Conservation (phyloP, 2,113 vertebrate genomes). For the Cebidichthys violaceus region DNA sequence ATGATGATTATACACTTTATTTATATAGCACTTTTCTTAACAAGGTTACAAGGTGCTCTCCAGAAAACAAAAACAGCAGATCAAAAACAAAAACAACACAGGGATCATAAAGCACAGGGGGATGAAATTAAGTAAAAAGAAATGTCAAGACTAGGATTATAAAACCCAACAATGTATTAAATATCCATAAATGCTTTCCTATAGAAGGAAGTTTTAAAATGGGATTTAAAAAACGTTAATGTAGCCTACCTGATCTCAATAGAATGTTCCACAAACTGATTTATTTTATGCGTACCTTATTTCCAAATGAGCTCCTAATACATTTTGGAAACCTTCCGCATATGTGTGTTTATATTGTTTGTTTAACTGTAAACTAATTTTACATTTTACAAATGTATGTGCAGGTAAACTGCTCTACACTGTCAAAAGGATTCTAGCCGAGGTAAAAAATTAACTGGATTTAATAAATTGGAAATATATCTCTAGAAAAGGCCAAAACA, state of each 20-base stretch:
- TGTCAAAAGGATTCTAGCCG: no score
- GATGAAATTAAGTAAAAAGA: background rate
- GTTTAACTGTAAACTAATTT: no score
- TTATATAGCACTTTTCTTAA: conserved; percentile 1
- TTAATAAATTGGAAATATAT: no score
- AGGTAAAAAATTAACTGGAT: no score
- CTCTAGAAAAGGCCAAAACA: no score
- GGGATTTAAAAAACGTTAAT: background rate
- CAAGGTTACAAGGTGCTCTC: background rate
- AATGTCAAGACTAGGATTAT: background rate
- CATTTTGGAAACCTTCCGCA: no score
- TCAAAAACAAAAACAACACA: background rate
- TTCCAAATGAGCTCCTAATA: background rate
- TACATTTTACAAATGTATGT: no score
- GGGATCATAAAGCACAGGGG: background rate
- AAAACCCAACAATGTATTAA: background rate
- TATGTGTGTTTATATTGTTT: no score
- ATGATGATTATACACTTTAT: background rate
- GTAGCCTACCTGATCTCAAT: background rate
- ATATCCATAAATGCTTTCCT: background rate
- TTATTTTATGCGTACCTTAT: no score
- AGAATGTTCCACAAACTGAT: background rate
- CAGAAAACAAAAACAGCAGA: background rate
- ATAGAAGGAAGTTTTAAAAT: background rate
- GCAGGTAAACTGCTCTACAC: no score